A percentile compares a stretch with the other conserved stretches of the same genome.
phyloP scores from a whole-genome alignment of 2,797 vertebrate species.

The Limnodromus scolopaceus region DNA sequence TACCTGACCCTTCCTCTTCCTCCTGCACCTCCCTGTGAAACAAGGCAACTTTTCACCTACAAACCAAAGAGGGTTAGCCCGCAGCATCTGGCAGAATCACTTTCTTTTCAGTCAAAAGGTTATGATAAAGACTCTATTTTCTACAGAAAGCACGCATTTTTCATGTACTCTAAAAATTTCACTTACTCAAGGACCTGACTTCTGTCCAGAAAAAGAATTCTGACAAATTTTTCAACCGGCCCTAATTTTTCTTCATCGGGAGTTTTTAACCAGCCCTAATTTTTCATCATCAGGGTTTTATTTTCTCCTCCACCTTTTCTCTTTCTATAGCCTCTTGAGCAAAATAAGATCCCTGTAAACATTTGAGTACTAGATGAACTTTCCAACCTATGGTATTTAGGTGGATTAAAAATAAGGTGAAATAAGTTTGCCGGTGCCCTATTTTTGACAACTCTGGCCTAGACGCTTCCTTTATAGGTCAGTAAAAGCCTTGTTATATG shows the following conservation, averaged over 20 bases:
- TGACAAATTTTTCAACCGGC: background rate
- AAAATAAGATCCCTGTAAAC: slow-evolving; percentile 34
- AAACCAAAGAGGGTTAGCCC: background rate
- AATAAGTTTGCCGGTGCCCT: slow-evolving; percentile 17
- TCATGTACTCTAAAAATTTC: background rate
- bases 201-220: slow-evolving; percentile 11
- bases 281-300: slow-evolving; percentile 8
- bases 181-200: background rate
- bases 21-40: background rate
- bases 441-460: slow-evolving; percentile 51
- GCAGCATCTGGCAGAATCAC: background rate
- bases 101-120: background rate
- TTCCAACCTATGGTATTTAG: slow-evolving; percentile 27
- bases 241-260: background rate
- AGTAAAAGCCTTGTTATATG: slow-evolving; percentile 43
- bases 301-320: background rate
- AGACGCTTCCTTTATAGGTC: slow-evolving; percentile 45
- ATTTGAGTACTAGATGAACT: slow-evolving; percentile 18
- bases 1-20: background rate
- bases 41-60: background rate
- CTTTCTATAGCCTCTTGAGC: background rate
- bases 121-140: background rate
- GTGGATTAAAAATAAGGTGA: slow-evolving; percentile 57
- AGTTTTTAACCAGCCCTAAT: background rate
- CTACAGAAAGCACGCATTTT: background rate